Evolutionary conservation across 2,888 invertebrate species (phyloP).

Genomic region (Mongoloraphidia duomilia): DNA sequence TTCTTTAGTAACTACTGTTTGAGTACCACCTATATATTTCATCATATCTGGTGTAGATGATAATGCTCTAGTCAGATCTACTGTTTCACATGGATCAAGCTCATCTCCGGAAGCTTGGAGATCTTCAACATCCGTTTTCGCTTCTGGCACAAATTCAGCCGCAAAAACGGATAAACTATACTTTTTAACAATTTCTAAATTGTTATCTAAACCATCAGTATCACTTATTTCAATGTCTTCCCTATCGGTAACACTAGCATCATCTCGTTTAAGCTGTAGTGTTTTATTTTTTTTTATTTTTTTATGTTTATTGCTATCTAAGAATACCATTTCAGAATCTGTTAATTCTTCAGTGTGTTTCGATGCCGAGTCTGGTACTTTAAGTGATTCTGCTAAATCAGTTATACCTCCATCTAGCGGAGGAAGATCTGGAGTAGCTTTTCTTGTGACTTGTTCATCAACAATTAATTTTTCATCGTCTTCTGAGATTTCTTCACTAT

Average conservation of each 20-base stretch:
- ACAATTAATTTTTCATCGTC: slow-evolving; percentile 21
- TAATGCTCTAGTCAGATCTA: slow-evolving; percentile 11
- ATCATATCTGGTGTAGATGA: slow-evolving; percentile 21
- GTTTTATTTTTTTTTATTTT: background rate
- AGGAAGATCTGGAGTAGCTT: slow-evolving; percentile 17
- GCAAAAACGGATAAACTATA: slow-evolving; percentile 7
- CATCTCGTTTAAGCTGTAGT: too few species aligned
- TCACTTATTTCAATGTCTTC: slow-evolving; percentile 31
- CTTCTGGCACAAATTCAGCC: slow-evolving; percentile 9
- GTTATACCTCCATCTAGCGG: slow-evolving; percentile 19
- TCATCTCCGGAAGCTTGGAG: slow-evolving; percentile 27
- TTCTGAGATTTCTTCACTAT: slow-evolving; percentile 28
- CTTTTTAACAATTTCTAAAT: slow-evolving; percentile 11
- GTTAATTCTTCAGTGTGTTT: slow-evolving; percentile 12
- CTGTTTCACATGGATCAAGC: slow-evolving; percentile 10
- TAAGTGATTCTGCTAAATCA: slow-evolving; percentile 13
- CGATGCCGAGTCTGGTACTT: too few species aligned
- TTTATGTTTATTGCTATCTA: slow-evolving; percentile 11
- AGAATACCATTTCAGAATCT: slow-evolving; percentile 20
- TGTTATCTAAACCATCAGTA: slow-evolving; percentile 17
- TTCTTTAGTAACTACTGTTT: slow-evolving; percentile 22
- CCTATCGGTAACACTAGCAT: slow-evolving; percentile 23
- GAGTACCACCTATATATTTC: slow-evolving; percentile 19
- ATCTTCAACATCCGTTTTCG: slow-evolving; percentile 31
- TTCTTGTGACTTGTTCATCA: slow-evolving; percentile 8